Conservation (phyloP, 92 coral and sea anemone species). For the Porites lobata region DNA sequence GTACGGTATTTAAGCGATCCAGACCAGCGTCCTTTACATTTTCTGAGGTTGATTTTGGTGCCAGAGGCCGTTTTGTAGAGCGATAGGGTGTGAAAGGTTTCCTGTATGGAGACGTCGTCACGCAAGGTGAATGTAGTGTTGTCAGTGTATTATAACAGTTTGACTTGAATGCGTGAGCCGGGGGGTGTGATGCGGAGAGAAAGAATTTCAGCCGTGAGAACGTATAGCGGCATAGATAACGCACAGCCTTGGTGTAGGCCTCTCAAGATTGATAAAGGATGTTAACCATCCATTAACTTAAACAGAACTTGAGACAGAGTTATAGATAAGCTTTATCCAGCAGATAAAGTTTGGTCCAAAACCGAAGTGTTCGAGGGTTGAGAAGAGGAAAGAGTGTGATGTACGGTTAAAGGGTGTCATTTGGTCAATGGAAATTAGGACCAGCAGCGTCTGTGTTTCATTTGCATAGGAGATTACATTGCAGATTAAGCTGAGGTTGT, state of each 20-base stretch:
- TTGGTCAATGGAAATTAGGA: not conserved
- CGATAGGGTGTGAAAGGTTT: not conserved
- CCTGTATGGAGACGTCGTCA: not conserved
- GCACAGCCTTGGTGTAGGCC: not conserved
- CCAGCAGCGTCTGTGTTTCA: not conserved
- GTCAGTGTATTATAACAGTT: not conserved
- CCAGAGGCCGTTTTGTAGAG: not conserved
- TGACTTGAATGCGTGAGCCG: not conserved
- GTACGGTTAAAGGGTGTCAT: constrained; percentile 42
- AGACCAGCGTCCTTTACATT: constrained; percentile 10
- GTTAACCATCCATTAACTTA: constrained; percentile 4
- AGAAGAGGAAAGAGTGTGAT: constrained; percentile 12
- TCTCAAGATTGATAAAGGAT: not conserved
- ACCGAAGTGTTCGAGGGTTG: not conserved
- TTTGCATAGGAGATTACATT: not conserved
- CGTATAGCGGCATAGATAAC: not conserved
- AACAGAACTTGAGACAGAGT: not conserved
- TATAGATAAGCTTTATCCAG: constrained; percentile 34
- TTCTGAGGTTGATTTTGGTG: not conserved
- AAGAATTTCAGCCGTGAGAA: constrained; percentile 5
- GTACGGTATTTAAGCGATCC: not conserved
- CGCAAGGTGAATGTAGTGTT: not conserved
- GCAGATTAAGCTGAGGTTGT: not conserved
- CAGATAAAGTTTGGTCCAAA: constrained; percentile 42
- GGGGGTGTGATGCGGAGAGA: not conserved